phyloP scores from a whole-genome alignment of 2,888 invertebrate species.

The Cremastobaeus sp. region DNA sequence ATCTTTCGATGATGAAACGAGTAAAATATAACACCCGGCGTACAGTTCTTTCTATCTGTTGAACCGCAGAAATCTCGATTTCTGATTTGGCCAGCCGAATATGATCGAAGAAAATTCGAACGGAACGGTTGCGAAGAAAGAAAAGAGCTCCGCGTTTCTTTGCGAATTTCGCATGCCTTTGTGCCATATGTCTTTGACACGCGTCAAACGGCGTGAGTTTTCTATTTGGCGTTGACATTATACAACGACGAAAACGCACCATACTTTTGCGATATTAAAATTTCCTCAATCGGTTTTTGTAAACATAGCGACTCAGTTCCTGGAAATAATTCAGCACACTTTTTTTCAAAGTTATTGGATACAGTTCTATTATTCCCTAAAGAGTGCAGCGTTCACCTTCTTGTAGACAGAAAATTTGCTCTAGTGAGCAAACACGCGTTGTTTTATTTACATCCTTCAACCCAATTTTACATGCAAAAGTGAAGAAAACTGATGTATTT shows the following conservation, averaged over 20 bases:
- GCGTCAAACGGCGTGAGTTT: slow-evolving; percentile 41
- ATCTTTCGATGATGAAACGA: slow-evolving; percentile 34
- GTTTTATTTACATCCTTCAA: too few relatives aligned
- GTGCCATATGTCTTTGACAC: slow-evolving; percentile 58
- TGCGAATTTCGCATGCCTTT: slow-evolving; percentile 42
- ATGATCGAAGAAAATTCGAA: slow-evolving; percentile 35
- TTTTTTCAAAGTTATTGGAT: too few relatives aligned
- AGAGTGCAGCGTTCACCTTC: too few relatives aligned
- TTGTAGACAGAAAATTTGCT: too few relatives aligned
- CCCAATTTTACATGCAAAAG: too few relatives aligned
- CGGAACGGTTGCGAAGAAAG: slow-evolving; percentile 35
- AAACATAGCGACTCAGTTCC: too few relatives aligned
- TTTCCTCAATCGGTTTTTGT: too few relatives aligned
- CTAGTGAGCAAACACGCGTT: too few relatives aligned
- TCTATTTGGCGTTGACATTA: slow-evolving; percentile 53
- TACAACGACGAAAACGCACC: slow-evolving; percentile 16
- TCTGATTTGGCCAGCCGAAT: slow-evolving; percentile 37
- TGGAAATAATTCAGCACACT: too few relatives aligned
- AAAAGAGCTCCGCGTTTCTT: slow-evolving; percentile 34
- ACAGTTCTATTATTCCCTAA: too few relatives aligned
- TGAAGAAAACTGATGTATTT: too few relatives aligned
- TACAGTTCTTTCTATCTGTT: slow-evolving; percentile 40
- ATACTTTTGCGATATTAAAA: slow-evolving; percentile 41
- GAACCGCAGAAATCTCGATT: slow-evolving; percentile 49
- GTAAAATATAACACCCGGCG: slow-evolving; percentile 40